Evolutionary conservation across 2,113 vertebrate genomes (phyloP).

Genomic region (Acanthochromis polyacanthus): DNA sequence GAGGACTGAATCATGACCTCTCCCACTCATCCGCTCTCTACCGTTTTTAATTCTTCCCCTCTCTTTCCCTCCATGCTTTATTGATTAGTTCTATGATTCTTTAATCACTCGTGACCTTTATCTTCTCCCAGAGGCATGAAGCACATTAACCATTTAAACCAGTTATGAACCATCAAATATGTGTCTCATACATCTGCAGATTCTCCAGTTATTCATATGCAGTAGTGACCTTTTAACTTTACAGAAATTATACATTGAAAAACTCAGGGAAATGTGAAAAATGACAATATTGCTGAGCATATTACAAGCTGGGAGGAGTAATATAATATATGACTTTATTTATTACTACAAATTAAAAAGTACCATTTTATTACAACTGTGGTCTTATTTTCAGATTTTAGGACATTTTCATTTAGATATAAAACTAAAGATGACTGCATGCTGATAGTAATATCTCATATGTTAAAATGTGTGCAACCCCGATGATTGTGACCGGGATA

Average conservation of each 20-base stretch:
- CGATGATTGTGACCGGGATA: too few relatives aligned
- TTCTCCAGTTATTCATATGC: not conserved
- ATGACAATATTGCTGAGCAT: not conserved
- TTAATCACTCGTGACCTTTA: conserved; percentile 55
- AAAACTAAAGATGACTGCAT: not conserved
- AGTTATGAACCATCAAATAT: conserved; percentile 23
- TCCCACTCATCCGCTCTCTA: conserved; percentile 1
- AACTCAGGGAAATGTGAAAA: not conserved
- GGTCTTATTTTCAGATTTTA: not conserved
- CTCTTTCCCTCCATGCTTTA: conserved; percentile 59
- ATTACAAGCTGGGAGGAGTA: not conserved
- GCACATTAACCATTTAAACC: conserved; percentile 58
- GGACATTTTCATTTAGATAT: not conserved
- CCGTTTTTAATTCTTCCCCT: conserved; percentile 24
- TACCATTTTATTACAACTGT: not conserved
- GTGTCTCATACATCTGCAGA: not conserved
- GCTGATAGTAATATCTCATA: too few relatives aligned
- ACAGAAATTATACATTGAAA: not conserved
- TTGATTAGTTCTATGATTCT: conserved; percentile 70
- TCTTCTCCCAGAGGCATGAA: conserved; percentile 29
- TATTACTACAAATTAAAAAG: not conserved
- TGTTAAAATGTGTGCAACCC: not conserved
- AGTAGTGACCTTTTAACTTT: not conserved
- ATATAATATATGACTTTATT: not conserved
- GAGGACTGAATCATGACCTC: conserved; percentile 52